Evolutionary conservation across 2,797 vertebrate genomes (phyloP).

Genomic region (Hypotaenidia philippensis): DNA sequence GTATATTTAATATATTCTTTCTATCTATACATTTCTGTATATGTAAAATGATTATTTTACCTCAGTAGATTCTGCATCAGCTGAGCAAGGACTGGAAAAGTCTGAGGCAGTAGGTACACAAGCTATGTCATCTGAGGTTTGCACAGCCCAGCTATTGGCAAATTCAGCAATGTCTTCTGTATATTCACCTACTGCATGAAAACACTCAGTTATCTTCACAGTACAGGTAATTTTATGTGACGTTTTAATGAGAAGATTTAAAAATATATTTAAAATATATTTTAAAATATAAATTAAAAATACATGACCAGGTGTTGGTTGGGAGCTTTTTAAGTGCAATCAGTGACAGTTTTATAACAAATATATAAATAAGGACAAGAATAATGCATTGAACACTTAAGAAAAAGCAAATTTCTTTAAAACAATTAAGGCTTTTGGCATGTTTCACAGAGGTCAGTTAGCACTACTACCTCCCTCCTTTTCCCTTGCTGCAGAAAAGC

Average conservation of each 20-base stretch:
- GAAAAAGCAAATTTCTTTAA: background rate
- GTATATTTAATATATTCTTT: background rate
- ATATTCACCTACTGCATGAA: constrained; percentile 72
- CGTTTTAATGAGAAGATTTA: too few species aligned
- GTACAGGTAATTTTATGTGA: rapidly evolving
- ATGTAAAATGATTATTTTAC: constrained; percentile 75
- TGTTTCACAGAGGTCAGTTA: background rate
- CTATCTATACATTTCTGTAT: too few species aligned
- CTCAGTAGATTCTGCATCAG: constrained; percentile 88
- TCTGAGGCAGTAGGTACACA: constrained; percentile 89
- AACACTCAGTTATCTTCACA: background rate
- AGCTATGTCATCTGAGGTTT: constrained; percentile 83
- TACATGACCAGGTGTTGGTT: background rate
- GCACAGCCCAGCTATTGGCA: constrained; percentile 93
- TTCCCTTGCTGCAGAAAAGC: background rate
- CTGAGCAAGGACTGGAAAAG: constrained; percentile 91
- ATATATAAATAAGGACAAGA: background rate
- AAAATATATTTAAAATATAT: too few species aligned
- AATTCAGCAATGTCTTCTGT: constrained; percentile 92
- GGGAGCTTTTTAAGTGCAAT: background rate
- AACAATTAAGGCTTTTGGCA: background rate
- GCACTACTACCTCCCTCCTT: background rate
- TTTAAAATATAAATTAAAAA: background rate
- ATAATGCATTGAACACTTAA: background rate
- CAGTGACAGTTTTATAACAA: background rate